Conservation (phyloP, 2,113 vertebrate species). For the Eira barbara region DNA sequence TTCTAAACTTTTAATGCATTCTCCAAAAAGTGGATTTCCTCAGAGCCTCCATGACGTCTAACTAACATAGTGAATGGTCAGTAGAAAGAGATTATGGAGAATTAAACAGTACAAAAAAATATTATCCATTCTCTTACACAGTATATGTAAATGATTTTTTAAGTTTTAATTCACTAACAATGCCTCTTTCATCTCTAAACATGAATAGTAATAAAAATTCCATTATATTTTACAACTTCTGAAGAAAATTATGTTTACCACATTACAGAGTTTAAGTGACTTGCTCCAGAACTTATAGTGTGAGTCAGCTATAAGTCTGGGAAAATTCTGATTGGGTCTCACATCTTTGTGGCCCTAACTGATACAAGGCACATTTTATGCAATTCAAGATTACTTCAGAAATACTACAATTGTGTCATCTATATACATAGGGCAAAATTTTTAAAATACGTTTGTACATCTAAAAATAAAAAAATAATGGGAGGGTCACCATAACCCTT, state of each 20-base stretch:
- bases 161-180: slow-evolving; percentile 13
- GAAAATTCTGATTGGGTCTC: slow-evolving; percentile 8
- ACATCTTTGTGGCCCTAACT: background rate
- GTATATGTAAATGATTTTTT: background rate
- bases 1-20: background rate
- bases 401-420: background rate
- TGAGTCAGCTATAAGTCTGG: slow-evolving; percentile 13
- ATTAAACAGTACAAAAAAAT: background rate
- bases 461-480: background rate
- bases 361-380: background rate
- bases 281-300: background rate
- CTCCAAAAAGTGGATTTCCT: background rate
- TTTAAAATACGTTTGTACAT: background rate
- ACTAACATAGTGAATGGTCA: background rate
- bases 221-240: slow-evolving; percentile 41
- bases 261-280: background rate
- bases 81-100: background rate
- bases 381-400: background rate
- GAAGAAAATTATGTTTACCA: slow-evolving; percentile 14
- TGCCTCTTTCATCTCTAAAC: slow-evolving; percentile 57
- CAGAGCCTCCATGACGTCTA: background rate
- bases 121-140: background rate
- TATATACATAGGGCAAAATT: background rate
- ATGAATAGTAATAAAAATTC: slow-evolving; percentile 39
- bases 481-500: background rate